Evolutionary conservation across 2,113 vertebrate species (phyloP).

Genomic region (Mus musculus): DNA sequence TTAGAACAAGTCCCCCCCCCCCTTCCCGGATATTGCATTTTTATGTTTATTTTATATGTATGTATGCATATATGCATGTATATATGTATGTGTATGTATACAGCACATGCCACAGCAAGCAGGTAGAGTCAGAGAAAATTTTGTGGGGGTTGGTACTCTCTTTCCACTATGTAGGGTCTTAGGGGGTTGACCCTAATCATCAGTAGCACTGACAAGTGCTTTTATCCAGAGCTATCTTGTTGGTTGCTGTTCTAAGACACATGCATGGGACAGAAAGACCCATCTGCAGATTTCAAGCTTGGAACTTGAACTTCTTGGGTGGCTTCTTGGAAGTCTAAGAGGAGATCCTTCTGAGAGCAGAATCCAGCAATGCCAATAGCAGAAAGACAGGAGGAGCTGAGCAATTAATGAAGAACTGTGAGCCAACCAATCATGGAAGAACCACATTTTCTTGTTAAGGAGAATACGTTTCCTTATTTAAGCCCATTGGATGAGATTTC

Average conservation of each 20-base stretch:
- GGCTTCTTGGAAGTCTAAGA: neutral
- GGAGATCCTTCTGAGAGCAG: neutral
- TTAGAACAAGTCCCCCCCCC: neutral
- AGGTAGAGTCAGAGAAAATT: neutral
- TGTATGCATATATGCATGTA: neutral
- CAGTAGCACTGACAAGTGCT: neutral
- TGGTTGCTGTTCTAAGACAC: neutral
- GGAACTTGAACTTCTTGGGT: neutral
- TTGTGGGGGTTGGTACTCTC: neutral
- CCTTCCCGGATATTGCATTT: neutral
- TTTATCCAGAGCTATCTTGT: neutral
- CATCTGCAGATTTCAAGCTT: neutral
- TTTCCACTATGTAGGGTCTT: neutral
- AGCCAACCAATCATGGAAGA: neutral
- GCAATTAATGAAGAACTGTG: too few relatives aligned
- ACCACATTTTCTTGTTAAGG: neutral
- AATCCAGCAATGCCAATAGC: neutral
- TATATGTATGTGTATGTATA: neutral
- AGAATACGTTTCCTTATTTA: neutral
- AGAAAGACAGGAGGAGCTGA: neutral
- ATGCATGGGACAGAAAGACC: neutral
- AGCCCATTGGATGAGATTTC: neutral
- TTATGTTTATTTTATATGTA: neutral
- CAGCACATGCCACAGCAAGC: neutral
- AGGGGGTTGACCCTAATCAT: neutral